Evolutionary conservation across 2,797 vertebrate species (phyloP), one percentile per base, ranked within the genome.

Genomic region (Odontamblyopus lacepedii): DNA sequence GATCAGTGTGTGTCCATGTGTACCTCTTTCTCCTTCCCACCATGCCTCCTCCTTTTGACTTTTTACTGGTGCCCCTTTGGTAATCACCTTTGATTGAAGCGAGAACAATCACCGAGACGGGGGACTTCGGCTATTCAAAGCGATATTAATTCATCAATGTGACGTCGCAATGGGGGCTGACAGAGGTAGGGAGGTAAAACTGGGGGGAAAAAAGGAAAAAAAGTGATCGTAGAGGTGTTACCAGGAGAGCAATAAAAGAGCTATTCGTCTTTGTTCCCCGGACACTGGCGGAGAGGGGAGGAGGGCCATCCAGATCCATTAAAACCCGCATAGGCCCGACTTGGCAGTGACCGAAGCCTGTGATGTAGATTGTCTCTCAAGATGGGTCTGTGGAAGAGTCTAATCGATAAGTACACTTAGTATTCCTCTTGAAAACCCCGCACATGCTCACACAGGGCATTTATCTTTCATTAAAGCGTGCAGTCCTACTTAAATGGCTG

Each of bases 191-290:
- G 35, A 38, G 35, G 35, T 38, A 38, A 38, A 38, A 38, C 35
- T 9, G 35, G 35, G 7, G 35, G 35, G 35, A 9, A 38, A 53
- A 15, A 63, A n/a, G 18, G 27, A 16, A 19, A 15, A 70, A 87
- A 80, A 75, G 76, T 81, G 85, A 86, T 81, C 76, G 64, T 69
- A 78, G 83, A 90, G 84, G 88, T 91, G 89, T 86, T 79, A 87
- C 86, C 81, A 88, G 78, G 68, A 88, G 86, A 71, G 84, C 87
- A 92, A 92, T 93, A 88, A 93, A 93, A 91, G 79, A 89, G 82
- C 87, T 73, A 92, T 92, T 85, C 62, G 64, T 93, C 92, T 93
- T 91, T 93, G 92, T 92, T 92, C 89, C 79, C 77, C 50, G 69
- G 84, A 87, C 87, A 87, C 73, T 29, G 48, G 78, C 73, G 73